Evolutionary conservation across 2,797 vertebrate species (phyloP).

Genomic region (Pseudomugil tenellus): DNA sequence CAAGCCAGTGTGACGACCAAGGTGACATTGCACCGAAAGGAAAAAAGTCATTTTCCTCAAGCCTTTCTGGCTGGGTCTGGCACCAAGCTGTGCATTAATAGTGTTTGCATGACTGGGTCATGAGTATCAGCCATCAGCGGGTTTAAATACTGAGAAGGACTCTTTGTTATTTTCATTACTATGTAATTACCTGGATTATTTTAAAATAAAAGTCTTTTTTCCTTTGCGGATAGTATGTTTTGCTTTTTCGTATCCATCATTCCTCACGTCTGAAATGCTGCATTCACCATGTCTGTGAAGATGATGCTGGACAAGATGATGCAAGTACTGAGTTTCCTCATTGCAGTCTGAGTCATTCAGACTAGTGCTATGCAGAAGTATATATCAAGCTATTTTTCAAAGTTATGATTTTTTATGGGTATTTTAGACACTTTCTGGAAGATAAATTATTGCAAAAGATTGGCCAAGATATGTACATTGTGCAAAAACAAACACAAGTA

Average conservation of each 20-base stretch:
- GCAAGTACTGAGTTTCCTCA: not conserved
- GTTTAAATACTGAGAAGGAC: not conserved
- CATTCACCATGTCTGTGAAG: too few species aligned
- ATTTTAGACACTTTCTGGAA: too few species aligned
- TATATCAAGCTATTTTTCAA: too few species aligned
- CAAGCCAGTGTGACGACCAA: conserved; percentile 40
- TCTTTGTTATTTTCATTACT: not conserved
- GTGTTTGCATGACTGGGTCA: not conserved
- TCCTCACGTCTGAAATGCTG: not conserved
- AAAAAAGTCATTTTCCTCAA: conserved; percentile 29
- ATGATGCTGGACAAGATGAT: not conserved
- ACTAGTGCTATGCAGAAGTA: not conserved
- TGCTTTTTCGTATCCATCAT: not conserved
- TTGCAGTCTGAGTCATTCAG: not conserved
- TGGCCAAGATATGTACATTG: too few species aligned
- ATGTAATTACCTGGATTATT: too few species aligned
- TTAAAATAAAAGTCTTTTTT: too few species aligned
- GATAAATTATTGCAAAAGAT: too few species aligned
- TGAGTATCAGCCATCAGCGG: conserved; percentile 4
- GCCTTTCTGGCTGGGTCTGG: conserved; percentile 11
- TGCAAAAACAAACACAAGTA: too few species aligned
- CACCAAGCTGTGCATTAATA: conserved; percentile 5
- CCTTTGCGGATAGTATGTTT: not conserved
- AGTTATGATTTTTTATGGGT: too few species aligned
- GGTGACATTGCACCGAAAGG: conserved; percentile 63